Evolutionary conservation across 2,113 vertebrate species (phyloP).

Genomic region (Phoxinus phoxinus): DNA sequence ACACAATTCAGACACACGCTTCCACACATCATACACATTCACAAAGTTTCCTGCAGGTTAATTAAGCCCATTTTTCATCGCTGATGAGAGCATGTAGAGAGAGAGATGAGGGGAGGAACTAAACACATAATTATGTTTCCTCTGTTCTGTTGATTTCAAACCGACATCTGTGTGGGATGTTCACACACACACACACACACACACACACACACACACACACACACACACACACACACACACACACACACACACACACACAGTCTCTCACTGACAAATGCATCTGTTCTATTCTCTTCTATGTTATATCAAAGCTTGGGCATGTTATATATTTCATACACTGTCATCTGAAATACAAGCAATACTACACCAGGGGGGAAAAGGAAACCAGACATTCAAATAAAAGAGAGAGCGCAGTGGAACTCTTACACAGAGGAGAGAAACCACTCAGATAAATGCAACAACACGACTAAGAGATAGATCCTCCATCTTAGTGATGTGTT

Average conservation of each 20-base stretch:
- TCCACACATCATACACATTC: conserved; percentile 29
- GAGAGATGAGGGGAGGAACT: conserved; percentile 31
- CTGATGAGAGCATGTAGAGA: conserved; percentile 59
- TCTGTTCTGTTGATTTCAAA: conserved; percentile 48
- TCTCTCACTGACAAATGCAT: conserved; percentile 30
- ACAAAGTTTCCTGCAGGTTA: conserved; percentile 47
- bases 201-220: not conserved
- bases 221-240: not conserved
- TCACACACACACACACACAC: not conserved
- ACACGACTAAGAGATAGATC: conserved; percentile 22
- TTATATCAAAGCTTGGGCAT: conserved; percentile 43
- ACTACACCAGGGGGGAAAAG: conserved; percentile 2
- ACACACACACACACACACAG: not conserved
- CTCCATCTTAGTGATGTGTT: conserved; percentile 28
- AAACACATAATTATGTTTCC: conserved; percentile 52
- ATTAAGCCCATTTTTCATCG: conserved; percentile 66
- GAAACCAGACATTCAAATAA: conserved; percentile 12
- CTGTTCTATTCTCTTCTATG: conserved; percentile 36
- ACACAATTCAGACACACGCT: conserved; percentile 45
- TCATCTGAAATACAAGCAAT: conserved; percentile 46
- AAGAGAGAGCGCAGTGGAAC: conserved; percentile 9
- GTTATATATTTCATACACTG: conserved; percentile 53
- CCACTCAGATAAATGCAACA: conserved; percentile 32
- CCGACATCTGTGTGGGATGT: conserved; percentile 46
- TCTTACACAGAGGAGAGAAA: conserved; percentile 16